Conservation (phyloP, 2,797 vertebrate species). For the Oreonectes daqikongensis region DNA sequence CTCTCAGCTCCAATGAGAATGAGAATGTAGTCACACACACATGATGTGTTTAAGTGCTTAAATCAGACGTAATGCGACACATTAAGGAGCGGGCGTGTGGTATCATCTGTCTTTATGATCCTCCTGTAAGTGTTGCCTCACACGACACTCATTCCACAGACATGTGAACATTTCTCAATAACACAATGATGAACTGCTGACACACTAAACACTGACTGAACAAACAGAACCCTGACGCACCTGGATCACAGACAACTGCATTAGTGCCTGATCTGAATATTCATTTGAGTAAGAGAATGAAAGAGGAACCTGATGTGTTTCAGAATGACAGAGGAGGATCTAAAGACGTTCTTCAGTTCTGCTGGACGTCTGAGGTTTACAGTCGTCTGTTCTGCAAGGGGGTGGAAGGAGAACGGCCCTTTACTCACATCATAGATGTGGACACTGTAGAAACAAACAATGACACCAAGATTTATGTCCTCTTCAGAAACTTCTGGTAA, state of each 20-base stretch:
- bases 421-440: conserved; percentile 70
- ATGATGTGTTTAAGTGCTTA: too few species aligned
- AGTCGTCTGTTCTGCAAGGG: conserved; percentile 73
- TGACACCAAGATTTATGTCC: conserved; percentile 69
- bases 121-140: too few species aligned
- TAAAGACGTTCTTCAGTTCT: conserved; percentile 65
- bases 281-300: background rate
- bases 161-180: too few species aligned
- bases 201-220: too few species aligned
- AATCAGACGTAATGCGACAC: too few species aligned
- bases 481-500: conserved; percentile 79
- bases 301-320: background rate
- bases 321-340: conserved; percentile 72
- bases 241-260: background rate
- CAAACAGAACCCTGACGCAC: too few species aligned
- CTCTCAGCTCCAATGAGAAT: too few species aligned
- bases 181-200: too few species aligned
- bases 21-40: too few species aligned
- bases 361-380: conserved; percentile 75
- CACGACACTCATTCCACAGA: too few species aligned
- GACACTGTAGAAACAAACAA: conserved; percentile 48
- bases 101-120: too few species aligned
- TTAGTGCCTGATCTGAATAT: background rate
- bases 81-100: too few species aligned
- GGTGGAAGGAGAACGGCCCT: conserved; percentile 32